Evolutionary conservation across 2,888 invertebrate genomes (phyloP).

Genomic region (Chironomus riparius): DNA sequence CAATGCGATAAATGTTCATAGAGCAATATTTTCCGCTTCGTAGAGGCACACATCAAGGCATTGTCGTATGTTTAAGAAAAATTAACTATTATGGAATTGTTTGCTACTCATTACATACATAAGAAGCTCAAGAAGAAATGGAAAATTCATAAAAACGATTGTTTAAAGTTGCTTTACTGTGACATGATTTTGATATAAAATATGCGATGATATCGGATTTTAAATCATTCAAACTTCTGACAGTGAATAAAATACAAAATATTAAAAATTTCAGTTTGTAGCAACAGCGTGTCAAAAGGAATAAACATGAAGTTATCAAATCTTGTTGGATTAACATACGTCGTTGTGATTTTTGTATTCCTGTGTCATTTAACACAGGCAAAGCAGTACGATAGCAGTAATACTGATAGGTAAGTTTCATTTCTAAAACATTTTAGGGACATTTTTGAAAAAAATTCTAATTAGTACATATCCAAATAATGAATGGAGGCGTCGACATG

Average conservation of each 20-base stretch:
- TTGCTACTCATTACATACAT: neutral
- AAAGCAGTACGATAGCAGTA: conserved; percentile 7
- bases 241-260: neutral
- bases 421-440: neutral
- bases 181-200: conserved; percentile 24
- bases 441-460: neutral
- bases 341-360: neutral
- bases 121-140: neutral
- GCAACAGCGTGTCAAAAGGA: neutral
- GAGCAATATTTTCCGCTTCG: neutral
- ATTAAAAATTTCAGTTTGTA: neutral
- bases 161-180: conserved; percentile 7
- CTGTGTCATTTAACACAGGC: neutral
- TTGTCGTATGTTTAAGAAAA: too few relatives aligned
- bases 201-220: conserved; percentile 2
- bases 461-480: conserved; percentile 30
- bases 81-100: neutral
- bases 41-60: neutral
- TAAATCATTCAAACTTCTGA: conserved; percentile 4
- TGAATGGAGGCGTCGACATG: conserved; percentile 37
- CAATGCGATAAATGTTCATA: neutral
- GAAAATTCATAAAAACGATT: neutral
- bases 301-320: conserved; percentile 5
- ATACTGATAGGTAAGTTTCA: neutral
- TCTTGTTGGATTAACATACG: conserved; percentile 2